These are phyloP conservation scores for Drosophila gaucha DNA, from an alignment of 2,888 invertebrate species.

Conservation along the genomic window DNA sequence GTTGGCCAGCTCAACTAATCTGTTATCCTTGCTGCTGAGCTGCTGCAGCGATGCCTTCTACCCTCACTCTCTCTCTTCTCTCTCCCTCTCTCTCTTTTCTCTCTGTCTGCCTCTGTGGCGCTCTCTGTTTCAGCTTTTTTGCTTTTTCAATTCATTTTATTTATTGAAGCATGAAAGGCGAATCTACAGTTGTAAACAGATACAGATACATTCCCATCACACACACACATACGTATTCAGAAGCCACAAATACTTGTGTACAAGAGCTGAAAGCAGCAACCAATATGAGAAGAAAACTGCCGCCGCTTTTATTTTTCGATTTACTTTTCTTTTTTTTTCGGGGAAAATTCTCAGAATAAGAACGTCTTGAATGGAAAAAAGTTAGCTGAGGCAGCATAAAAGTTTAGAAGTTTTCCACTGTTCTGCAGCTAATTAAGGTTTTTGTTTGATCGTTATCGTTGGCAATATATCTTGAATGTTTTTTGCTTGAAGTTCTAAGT, in stretches of 20 bases:
- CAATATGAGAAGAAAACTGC: constrained; percentile 52
- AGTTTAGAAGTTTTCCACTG: constrained; percentile 30
- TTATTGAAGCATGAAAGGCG: constrained; percentile 79
- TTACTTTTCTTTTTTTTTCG: constrained; percentile 10
- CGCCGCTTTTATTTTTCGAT: constrained; percentile 24
- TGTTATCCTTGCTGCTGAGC: constrained; percentile 65
- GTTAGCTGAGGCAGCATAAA: constrained; percentile 34
- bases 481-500: neutral
- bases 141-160: constrained; percentile 78
- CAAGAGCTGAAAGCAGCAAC: constrained; percentile 27
- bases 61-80: neutral
- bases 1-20: constrained; percentile 73
- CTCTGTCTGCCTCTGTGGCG: neutral
- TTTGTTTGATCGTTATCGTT: constrained; percentile 39
- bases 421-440: constrained; percentile 48
- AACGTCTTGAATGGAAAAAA: constrained; percentile 24
- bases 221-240: constrained; percentile 9
- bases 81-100: neutral
- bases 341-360: constrained; percentile 14
- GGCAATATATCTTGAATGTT: constrained; percentile 38
- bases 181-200: constrained; percentile 48
- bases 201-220: constrained; percentile 44
- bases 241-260: constrained; percentile 33
- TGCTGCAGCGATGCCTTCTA: constrained; percentile 17
- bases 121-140: constrained; percentile 50